Conservation (phyloP, 2,797 vertebrate species). For the Meda fulgida region DNA sequence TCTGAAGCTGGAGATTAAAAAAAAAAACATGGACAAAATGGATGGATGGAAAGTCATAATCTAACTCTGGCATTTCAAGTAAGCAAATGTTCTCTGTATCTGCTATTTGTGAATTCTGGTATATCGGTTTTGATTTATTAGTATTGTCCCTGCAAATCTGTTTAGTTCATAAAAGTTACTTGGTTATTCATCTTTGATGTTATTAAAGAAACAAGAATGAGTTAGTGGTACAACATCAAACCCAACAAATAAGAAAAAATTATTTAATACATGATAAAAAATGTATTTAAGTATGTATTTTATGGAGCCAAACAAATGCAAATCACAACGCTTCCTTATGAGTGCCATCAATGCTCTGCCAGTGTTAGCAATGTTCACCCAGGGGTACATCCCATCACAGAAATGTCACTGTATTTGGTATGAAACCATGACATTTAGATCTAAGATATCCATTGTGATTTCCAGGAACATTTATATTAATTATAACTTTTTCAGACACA, state of each 20-base stretch:
- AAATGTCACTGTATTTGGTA: constrained; percentile 85
- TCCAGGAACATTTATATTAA: constrained; percentile 77
- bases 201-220: constrained; percentile 58
- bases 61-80: constrained; percentile 82
- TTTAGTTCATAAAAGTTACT: constrained; percentile 84
- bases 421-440: constrained; percentile 87
- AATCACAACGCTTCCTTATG: constrained; percentile 77
- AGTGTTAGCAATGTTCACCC: constrained; percentile 79
- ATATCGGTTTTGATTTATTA: constrained; percentile 83
- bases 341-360: constrained; percentile 78
- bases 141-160: constrained; percentile 80
- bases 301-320: constrained; percentile 59
- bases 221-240: constrained; percentile 67
- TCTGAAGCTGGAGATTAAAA: constrained; percentile 81
- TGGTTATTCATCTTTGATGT: constrained; percentile 79
- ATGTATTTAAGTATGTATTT: background rate
- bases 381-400: constrained; percentile 85
- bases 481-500: constrained; percentile 58
- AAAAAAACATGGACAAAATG: constrained; percentile 82
- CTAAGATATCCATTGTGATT: constrained; percentile 81
- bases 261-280: background rate
- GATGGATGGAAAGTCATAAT: constrained; percentile 83
- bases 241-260: constrained; percentile 71
- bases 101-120: constrained; percentile 84
- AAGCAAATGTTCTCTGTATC: constrained; percentile 82